These are phyloP conservation scores for Hypanus sabinus DNA, from an alignment of 2,113 vertebrate genomes.

Conservation along the genomic window DNA sequence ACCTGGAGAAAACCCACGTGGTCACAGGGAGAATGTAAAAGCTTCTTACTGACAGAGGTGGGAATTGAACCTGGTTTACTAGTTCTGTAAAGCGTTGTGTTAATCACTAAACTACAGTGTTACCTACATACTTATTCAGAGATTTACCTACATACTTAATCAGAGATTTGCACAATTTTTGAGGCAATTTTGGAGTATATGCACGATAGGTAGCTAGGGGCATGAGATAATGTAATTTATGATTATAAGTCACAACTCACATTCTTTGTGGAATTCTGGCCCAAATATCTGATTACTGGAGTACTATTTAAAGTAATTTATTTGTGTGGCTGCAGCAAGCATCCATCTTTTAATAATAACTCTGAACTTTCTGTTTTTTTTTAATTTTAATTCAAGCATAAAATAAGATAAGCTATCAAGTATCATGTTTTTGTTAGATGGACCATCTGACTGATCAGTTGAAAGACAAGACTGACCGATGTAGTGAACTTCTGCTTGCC, in stretches of 20 bases:
- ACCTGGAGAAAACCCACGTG: no score
- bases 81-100: no score
- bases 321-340: no score
- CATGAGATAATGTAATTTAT: not conserved
- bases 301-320: not conserved
- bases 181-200: not conserved
- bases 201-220: not conserved
- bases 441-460: slow-evolving; percentile 78
- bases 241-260: not conserved
- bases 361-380: not conserved
- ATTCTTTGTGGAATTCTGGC: not conserved
- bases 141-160: not conserved
- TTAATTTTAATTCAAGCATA: not conserved
- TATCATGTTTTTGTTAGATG: slow-evolving; percentile 59
- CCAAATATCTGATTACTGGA: not conserved
- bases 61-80: no score
- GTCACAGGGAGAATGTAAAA: no score
- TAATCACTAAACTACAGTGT: no score
- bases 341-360: not conserved
- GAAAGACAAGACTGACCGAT: slow-evolving; percentile 90
- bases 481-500: slow-evolving; percentile 83
- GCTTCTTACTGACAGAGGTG: no score
- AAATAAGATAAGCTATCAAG: not conserved
- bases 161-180: not conserved
- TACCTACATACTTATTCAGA: not conserved